Base-by-base conservation (phyloP, 2,888 invertebrate species). In the Drosophila anceps region DNA sequence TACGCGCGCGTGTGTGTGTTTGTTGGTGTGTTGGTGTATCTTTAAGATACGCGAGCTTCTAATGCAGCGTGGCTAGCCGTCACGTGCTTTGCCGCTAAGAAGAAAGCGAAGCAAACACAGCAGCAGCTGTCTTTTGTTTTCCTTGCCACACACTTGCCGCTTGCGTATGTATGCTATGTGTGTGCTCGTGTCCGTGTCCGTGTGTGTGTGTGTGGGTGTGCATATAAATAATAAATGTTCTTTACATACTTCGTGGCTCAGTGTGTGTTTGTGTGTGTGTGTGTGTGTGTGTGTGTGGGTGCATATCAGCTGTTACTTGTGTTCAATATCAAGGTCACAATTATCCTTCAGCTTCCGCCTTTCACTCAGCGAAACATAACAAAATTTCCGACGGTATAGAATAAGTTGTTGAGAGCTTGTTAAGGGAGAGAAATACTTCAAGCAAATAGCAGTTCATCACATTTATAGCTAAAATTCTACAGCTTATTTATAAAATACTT, bases 141-240 rank as follows among this genome's bases (percentile, higher is more conserved):
- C 69, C 76, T 72, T 61, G 10, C 51, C 55, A 53, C 54, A 71
- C 55, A 59, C 53, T 51, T 63, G 24, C 65, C 54, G 37, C 41
- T 68, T 69, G 46, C 58, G 18, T 65, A 9, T 75, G 31, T 69
- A 54, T 63, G 46, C 61, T 50, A 4, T 46, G 15, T 29, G 46
- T 48, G 27, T 24, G 24, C 24, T 24, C 24, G 44, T 39, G n/a
- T n/a, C n/a, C n/a, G n/a, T n/a, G n/a, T n/a, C n/a, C n/a, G n/a
- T n/a, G n/a, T n/a, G 39, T 31, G 53, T 62, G 59, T 75, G 44
- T 65, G 60, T 76, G 43, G 64, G 63, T 69, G 64, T 53, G 59
- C 67, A 69, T 82, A 86, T 84, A 84, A 89, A 89, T 89, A 87
- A 79, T 89, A 89, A 82, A 89, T 89, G 76, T 69, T 65, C 82